Evolutionary conservation across 2,888 invertebrate species (phyloP), one percentile per base, ranked within the genome.

Genomic region (Tetragonula carbonaria): DNA sequence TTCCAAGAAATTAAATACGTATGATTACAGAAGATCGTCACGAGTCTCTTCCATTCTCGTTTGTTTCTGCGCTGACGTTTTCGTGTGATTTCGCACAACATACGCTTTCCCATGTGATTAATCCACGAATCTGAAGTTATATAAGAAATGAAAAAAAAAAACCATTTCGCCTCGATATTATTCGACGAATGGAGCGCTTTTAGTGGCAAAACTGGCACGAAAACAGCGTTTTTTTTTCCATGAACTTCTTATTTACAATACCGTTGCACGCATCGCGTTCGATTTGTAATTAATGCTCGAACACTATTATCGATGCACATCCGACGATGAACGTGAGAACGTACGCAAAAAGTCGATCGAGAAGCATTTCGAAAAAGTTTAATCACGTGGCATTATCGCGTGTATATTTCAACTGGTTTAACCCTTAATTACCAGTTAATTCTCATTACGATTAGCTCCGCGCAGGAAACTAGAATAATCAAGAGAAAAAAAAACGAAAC

Each of bases 391-490:
- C 21, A 55, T 33, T 57, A 57, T 72, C 57, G n/a, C 38, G 45
- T 45, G 8, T 8, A 11, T 59, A 28, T 28, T 28, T 72, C 45
- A 57, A 57, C 72, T 45, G 72, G n/a, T 23, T 45, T 45, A 45
- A 68, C 11, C 68, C 68, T 68, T 68, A 68, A 68, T 51, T 68
- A 28, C 72, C 11, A 59, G 23, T 45, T 72, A 57, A 72, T 72
- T 57, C 57, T 62, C 45, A 8, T 45, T 33, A 33, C 33, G 33
- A 33, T 33, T 28, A 33, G 33, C 33, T 33, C 33, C 45, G 0
- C 45, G 45, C 45, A 45, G 8, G 45, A 8, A 23, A 62, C 62
- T 16, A 8, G 23, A 28, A 16, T 23, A 16, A 62, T 8, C 16
- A 45, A 5, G 57, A 14, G 5, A n/a, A 59, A n/a, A 59, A 62